Percentiles rank a stretch among this genome's conserved stretches.
Evolutionary conservation across 2,797 vertebrate genomes (phyloP).

Genomic region (Sebastes flavidus): DNA sequence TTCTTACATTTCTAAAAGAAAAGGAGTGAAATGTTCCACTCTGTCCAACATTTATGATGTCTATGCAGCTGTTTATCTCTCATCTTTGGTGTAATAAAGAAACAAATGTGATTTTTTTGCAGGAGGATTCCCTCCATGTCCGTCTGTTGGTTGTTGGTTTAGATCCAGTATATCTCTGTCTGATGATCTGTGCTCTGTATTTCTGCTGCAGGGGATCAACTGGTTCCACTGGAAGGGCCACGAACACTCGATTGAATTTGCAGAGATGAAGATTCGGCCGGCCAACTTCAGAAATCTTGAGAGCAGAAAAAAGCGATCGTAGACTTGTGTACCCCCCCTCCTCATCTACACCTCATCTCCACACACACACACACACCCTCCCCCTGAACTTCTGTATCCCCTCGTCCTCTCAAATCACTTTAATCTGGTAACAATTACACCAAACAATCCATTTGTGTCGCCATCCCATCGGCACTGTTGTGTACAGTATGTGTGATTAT

Average conservation of each 20-base stretch:
- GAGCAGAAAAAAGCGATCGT: conserved; percentile 90
- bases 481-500: conserved; percentile 6
- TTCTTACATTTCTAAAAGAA: neutral
- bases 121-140: neutral
- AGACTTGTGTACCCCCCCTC: conserved; percentile 39
- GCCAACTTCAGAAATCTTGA: conserved; percentile 90
- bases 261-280: conserved; percentile 96
- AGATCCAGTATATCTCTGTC: neutral
- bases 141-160: neutral
- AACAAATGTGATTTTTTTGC: neutral
- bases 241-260: conserved; percentile 93
- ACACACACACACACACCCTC: no score
- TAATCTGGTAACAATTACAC: conserved; percentile 11
- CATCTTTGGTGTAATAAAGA: neutral
- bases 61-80: neutral
- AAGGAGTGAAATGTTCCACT: neutral
- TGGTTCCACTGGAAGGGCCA: conserved; percentile 99
- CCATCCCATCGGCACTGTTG: conserved; percentile 3
- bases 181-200: neutral
- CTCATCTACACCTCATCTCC: neutral
- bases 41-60: neutral
- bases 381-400: neutral
- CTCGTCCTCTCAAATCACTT: conserved; percentile 10
- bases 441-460: conserved; percentile 35
- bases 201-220: conserved; percentile 89